Conservation (phyloP, 2,797 vertebrate species). For the Enteromius argenteus region DNA sequence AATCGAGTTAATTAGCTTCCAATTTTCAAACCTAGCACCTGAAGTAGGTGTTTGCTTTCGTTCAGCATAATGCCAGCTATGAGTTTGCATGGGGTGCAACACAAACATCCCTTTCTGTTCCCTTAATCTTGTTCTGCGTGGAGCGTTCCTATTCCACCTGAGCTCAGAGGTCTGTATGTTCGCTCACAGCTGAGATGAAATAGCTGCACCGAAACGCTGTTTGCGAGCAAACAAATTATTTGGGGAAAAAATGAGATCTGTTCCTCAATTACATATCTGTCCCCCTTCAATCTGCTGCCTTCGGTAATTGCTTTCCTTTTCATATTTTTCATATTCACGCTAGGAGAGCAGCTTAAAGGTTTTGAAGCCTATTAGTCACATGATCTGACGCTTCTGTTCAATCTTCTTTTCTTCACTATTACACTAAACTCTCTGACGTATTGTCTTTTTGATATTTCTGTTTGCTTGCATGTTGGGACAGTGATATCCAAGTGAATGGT, state of each 20-base stretch:
- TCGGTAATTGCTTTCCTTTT: constrained; percentile 48
- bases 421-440: constrained; percentile 25
- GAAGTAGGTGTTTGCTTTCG: constrained; percentile 35
- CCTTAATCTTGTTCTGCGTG: constrained; percentile 22
- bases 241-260: constrained; percentile 36
- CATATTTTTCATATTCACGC: constrained; percentile 30
- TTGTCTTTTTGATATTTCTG: constrained; percentile 32
- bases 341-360: constrained; percentile 7
- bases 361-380: constrained; percentile 31
- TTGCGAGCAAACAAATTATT: constrained; percentile 49
- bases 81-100: constrained; percentile 5
- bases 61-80: constrained; percentile 30
- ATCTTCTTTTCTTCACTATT: constrained; percentile 27
- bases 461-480: constrained; percentile 25
- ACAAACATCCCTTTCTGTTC: constrained; percentile 36
- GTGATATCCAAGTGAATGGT: constrained; percentile 38
- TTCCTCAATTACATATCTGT: constrained; percentile 45
- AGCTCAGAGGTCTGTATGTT: constrained; percentile 38
- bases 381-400: not conserved
- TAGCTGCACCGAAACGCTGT: constrained; percentile 5
- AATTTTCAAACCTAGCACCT: constrained; percentile 32
- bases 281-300: constrained; percentile 47
- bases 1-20: constrained; percentile 46
- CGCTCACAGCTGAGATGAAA: constrained; percentile 36
- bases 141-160: constrained; percentile 21